phyloP scores from a whole-genome alignment of 1,140 invertebrate genomes.

The Penaeus vannamei region DNA sequence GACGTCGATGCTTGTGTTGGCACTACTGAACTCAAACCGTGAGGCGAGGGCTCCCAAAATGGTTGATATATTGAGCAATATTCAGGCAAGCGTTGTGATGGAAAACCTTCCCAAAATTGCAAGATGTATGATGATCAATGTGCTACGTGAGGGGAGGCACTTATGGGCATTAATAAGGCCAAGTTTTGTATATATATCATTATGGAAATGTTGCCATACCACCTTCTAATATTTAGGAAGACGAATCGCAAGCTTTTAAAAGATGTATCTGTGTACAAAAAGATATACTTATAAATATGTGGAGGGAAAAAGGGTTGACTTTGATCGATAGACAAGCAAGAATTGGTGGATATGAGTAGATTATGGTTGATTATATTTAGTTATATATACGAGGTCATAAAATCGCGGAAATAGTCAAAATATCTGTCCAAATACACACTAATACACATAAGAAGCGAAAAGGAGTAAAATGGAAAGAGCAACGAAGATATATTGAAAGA shows the following conservation, averaged over 20 bases:
- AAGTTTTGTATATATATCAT: conserved; percentile 66
- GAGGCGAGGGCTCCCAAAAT: conserved; percentile 54
- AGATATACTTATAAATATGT: conserved; percentile 34
- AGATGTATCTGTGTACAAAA: conserved; percentile 55
- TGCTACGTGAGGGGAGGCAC: conserved; percentile 60
- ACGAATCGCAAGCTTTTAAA: conserved; percentile 58
- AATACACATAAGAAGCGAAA: too few species aligned
- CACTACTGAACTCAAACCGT: conserved; percentile 57
- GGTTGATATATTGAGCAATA: conserved; percentile 65
- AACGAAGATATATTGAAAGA: too few species aligned
- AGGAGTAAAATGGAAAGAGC: too few species aligned
- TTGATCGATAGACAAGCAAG: conserved; percentile 48
- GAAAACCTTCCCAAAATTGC: conserved; percentile 65
- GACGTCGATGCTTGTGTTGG: conserved; percentile 47
- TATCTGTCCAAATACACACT: too few species aligned
- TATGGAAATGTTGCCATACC: conserved; percentile 62
- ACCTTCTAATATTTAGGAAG: conserved; percentile 57
- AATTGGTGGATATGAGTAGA: neutral
- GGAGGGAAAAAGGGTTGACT: neutral
- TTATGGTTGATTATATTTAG: neutral
- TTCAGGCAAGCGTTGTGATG: conserved; percentile 65
- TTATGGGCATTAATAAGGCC: conserved; percentile 66
- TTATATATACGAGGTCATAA: too few species aligned
- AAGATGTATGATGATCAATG: conserved; percentile 65
- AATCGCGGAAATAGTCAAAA: too few species aligned